Evolutionary conservation across 2,797 vertebrate species (phyloP).

Genomic region (Chrosomus eos): DNA sequence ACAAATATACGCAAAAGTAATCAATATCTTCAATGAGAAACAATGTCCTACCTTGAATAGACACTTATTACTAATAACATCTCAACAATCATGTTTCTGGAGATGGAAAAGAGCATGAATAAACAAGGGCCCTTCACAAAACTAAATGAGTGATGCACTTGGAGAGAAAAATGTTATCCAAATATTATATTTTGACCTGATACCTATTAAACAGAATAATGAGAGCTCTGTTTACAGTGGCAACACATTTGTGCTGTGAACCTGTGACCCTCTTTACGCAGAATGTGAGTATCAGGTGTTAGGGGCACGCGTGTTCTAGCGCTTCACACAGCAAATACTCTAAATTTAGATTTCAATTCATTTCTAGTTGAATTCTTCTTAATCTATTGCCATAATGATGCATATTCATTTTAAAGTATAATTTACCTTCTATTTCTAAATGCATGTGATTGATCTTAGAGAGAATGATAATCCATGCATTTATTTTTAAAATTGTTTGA

Average conservation of each 20-base stretch:
- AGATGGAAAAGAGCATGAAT: constrained; percentile 16
- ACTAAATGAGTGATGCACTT: neutral
- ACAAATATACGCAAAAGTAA: neutral
- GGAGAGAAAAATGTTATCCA: constrained; percentile 8
- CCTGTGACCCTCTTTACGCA: constrained; percentile 26
- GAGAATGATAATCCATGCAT: neutral
- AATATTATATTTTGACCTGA: neutral
- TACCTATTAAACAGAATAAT: constrained; percentile 11
- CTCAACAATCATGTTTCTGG: neutral
- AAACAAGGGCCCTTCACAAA: constrained; percentile 8
- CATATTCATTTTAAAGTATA: neutral
- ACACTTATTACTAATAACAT: constrained; percentile 3
- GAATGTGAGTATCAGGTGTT: constrained; percentile 24
- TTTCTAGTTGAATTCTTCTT: neutral
- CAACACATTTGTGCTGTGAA: constrained; percentile 11
- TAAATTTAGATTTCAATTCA: neutral
- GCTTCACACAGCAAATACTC: neutral
- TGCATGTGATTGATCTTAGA: neutral
- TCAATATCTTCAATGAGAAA: neutral
- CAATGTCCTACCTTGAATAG: constrained; percentile 3
- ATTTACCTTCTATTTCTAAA: neutral
- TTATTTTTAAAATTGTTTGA: neutral
- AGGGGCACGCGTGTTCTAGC: neutral
- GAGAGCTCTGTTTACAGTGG: constrained; percentile 38
- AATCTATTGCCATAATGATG: neutral